Percentiles rank a stretch among this genome's conserved stretches.
Conservation (phyloP, 1,140 invertebrate genomes). For the Geopemphigus sp. region DNA sequence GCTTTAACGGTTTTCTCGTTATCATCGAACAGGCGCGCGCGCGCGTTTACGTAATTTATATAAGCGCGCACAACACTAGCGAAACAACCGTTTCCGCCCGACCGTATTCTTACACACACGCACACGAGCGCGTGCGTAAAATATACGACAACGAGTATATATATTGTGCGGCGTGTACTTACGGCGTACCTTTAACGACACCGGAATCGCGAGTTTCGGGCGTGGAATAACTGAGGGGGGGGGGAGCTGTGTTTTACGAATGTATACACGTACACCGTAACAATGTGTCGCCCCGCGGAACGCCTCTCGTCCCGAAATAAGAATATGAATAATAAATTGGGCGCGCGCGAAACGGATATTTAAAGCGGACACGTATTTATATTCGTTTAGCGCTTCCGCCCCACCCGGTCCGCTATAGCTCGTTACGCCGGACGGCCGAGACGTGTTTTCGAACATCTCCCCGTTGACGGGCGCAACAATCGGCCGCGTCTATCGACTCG, state of each 20-base stretch:
- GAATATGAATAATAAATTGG: constrained; percentile 47
- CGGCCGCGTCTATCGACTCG: too few species aligned
- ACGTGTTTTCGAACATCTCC: too few species aligned
- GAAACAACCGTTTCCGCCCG: background rate
- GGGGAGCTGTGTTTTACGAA: background rate
- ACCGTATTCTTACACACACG: background rate
- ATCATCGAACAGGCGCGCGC: background rate
- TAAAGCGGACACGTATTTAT: constrained; percentile 28
- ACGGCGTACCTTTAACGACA: background rate
- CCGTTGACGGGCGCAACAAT: too few species aligned
- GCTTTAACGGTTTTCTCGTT: constrained; percentile 48
- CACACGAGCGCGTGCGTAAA: background rate
- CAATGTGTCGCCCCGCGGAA: constrained; percentile 27
- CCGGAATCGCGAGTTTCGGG: too few species aligned
- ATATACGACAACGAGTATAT: background rate
- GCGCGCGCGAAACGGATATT: background rate
- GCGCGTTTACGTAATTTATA: constrained; percentile 1
- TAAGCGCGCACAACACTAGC: background rate
- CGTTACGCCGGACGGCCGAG: too few species aligned
- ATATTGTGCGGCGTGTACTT: background rate
- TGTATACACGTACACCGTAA: background rate
- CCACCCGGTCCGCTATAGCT: too few species aligned
- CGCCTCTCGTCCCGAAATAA: constrained; percentile 7
- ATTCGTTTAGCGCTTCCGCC: constrained; percentile 41
- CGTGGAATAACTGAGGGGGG: too few species aligned